Evolutionary conservation across 2,113 vertebrate species (phyloP), one percentile per base, ranked within the genome.

Genomic region (Cariama cristata): DNA sequence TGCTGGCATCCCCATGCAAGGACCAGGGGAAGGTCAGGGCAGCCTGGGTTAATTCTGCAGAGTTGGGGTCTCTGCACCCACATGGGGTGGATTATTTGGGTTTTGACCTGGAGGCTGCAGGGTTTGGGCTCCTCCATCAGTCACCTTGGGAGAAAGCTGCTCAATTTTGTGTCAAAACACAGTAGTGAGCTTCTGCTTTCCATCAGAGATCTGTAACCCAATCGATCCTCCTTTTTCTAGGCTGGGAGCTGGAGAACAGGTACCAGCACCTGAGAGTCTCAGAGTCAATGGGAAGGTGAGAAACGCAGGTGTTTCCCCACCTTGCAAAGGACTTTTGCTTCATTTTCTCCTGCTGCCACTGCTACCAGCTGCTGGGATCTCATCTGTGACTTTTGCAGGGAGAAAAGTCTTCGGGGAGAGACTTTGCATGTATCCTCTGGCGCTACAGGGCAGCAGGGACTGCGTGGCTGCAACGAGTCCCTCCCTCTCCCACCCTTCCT

Each of bases 111-210:
- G 28, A 42, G 42, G 33, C 24, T 89, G 76, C 12, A n/a, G 26
- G 12, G 17, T 82, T 60, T 86, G 56, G 23, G 28, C 33, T 91
- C 40, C 63, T 88, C 56, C 4, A 1, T 52, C 74, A 80, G 73
- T 81, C 8, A 4, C 49, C 55, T 59, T 38, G 27, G 38, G 67
- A 62, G 69, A 94, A 93, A 90, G 56, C 76, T 82, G 73, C 85
- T 96, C 80, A 64, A 3, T 94, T 94, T 91, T 60, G 26, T 58
- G 62, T 71, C 86, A 94, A 81, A 96, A 88, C 30, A 55, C 47
- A 55, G 33, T 30, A 79, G 80, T 6, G 4, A 96, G 72, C 53
- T 92, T 89, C 45, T 90, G 74, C 73, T 95, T 96, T 88, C 67
- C 21, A 4, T 38, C 30, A 10, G 47, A 86, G 81, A 53, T 74